Base-by-base conservation (phyloP, 92 coral and sea anemone genomes). In the Virgularia gustaviana region DNA sequence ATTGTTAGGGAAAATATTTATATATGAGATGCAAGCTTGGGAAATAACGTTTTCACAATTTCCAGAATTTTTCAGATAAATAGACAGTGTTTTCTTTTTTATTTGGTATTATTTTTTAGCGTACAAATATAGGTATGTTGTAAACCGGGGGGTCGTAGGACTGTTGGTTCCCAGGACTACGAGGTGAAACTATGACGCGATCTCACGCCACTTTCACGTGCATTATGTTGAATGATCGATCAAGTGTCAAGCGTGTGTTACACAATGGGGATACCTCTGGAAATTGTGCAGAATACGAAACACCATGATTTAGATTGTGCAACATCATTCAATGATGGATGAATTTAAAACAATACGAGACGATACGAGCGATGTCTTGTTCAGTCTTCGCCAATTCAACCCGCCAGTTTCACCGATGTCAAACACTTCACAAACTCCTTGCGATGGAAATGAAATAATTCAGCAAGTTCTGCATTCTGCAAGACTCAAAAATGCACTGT, bases 401-500 rank as follows among this genome's bases (percentile, higher is more conserved):
- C 60, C 75, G 13, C 75, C 75, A 6, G 32, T 49, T 0, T 68
- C 75, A 3, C 75, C 75, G 16, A 47, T 68, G 7, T 30, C 30
- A 28, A 32, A 68, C 23, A 36, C 16, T 9, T 13, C 2, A 9
- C 11, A 42, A 2, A 7, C 41, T 15, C 0, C 54, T 29, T 43
- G 75, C 36, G 37, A 49, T 49, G 75, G 75, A 16, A 61, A 29
- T 22, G 24, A 68, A 24, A 68, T 68, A 1, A 68, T 68, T 49
- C 42, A 68, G 45, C 62, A 68, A 25, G 75, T 68, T 29, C 55
- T 68, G 39, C 27, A 11, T 11, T 68, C 75, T 29, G 41, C 60
- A 31, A 68, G 75, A 39, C 49, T 68, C 11, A 68, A 51, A 38
- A 68, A 68, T 68, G 75, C 75, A 32, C 60, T 68, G 37, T 16